Conservation (phyloP, 2,113 vertebrate genomes). For the Macquaria ambigua region DNA sequence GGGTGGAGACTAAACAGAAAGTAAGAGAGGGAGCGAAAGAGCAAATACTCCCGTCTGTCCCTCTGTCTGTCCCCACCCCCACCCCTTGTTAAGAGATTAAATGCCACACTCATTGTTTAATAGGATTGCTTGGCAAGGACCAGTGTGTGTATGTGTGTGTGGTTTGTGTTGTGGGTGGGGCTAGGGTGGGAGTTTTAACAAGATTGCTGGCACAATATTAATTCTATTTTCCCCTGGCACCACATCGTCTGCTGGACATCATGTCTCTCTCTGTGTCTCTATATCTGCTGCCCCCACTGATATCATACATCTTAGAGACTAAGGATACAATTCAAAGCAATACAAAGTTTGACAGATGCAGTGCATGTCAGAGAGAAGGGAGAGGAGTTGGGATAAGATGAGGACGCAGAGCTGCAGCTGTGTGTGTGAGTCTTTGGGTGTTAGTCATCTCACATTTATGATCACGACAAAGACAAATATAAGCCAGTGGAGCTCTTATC, state of each 20-base stretch:
- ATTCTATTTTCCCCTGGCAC: conserved; percentile 70
- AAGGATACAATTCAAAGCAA: conserved; percentile 19
- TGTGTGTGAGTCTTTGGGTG: neutral
- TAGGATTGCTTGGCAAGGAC: conserved; percentile 77
- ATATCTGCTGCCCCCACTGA: neutral
- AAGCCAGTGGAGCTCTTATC: conserved; percentile 7
- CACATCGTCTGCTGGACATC: conserved; percentile 53
- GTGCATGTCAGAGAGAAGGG: neutral
- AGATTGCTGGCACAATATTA: conserved; percentile 67
- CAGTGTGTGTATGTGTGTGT: conserved; percentile 22
- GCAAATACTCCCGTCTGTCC: conserved; percentile 43
- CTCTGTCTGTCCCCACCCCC: conserved; percentile 48
- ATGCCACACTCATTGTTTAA: conserved; percentile 72
- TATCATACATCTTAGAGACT: conserved; percentile 38
- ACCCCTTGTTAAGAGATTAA: conserved; percentile 72
- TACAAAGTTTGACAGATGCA: conserved; percentile 19
- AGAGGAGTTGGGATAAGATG: neutral
- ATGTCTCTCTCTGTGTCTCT: conserved; percentile 27
- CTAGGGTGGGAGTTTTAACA: conserved; percentile 64
- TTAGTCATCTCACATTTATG: conserved; percentile 22
- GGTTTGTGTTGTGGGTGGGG: conserved; percentile 54
- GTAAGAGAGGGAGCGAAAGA: conserved; percentile 39
- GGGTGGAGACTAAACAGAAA: conserved; percentile 40
- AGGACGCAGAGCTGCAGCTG: conserved; percentile 11
- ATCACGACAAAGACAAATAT: conserved; percentile 12